Percentiles rank a stretch among this genome's conserved stretches.
These are phyloP conservation scores for Galaxea fascicularis DNA, from an alignment of 92 coral and sea anemone genomes.

Conservation along the genomic window DNA sequence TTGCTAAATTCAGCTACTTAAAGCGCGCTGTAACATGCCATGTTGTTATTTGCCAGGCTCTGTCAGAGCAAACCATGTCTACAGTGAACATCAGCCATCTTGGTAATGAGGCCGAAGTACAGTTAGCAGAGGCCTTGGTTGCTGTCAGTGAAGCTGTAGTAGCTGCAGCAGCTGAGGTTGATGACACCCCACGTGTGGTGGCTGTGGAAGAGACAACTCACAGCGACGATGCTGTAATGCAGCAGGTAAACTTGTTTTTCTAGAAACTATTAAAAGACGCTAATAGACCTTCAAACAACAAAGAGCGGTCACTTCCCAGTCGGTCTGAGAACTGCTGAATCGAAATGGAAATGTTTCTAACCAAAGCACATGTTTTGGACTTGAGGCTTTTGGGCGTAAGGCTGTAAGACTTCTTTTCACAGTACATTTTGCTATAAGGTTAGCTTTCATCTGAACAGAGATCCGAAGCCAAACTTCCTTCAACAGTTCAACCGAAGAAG, in stretches of 20 bases:
- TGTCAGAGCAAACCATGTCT: conserved; percentile 72
- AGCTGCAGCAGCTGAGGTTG: conserved; percentile 81
- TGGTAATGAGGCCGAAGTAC: conserved; percentile 94
- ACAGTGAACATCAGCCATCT: conserved; percentile 93
- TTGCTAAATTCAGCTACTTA: no score
- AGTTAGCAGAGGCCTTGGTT: conserved; percentile 96
- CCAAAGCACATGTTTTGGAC: no score
- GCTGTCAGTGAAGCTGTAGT: conserved; percentile 98
- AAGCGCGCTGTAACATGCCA: neutral
- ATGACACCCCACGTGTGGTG: conserved; percentile 85
- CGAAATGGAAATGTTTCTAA: no score
- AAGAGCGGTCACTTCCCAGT: neutral
- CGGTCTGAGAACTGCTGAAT: no score
- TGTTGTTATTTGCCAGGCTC: conserved; percentile 15
- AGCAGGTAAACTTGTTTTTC: conserved; percentile 47
- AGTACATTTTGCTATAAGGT: neutral
- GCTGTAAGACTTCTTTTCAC: neutral
- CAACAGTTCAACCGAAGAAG: neutral
- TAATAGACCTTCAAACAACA: neutral
- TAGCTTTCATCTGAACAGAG: neutral
- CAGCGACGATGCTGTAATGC: conserved; percentile 72
- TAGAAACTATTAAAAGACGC: neutral
- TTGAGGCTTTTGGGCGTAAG: no score
- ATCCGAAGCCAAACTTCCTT: neutral
- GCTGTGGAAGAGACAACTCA: conserved; percentile 87